Base-by-base conservation (phyloP, 2,888 invertebrate species). In the Argyra leucocephala region DNA sequence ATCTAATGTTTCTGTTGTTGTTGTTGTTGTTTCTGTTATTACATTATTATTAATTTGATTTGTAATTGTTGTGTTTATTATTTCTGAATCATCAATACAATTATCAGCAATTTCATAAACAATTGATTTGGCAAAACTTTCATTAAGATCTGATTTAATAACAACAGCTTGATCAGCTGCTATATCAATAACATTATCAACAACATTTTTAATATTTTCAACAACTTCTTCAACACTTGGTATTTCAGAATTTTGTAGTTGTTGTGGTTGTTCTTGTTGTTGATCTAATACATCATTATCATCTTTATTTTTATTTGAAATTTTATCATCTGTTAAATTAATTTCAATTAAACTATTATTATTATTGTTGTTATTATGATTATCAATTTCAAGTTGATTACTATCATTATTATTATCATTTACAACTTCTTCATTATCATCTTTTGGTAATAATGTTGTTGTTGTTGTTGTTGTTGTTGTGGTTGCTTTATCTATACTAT, bases 91-190 rank as follows among this genome's bases (percentile, higher is more conserved):
- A 57, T 22, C 65, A n/a, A 68, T 60, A 62, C 68, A 68, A 62
- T 67, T 69, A 65, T 69, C 69, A 59, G 69, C 69, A 59, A 70
- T 69, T 68, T 70, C 70, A 60, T 70, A 67, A 1, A 70, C 66
- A 60, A 70, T 67, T 64, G 69, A 69, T 64, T 69, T 68, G 4
- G 67, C 69, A 36, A 69, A 68, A 12, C 63, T 65, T 64, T 71
- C 82, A 67, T 83, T 81, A 4, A 83, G 82, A 48, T 82, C 82
- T 68, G 80, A 81, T 57, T 81, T 77, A 61, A 82, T 82, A 64
- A 81, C 77, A 66, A 78, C 66, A 37, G 69, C 67, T 48, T 65
- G 63, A 12, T 57, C 65, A 22, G 67, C 57, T 9, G 68, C 63
- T 5, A 69, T 66, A 22, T 72, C 71, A 21, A 64, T 24, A n/a